These are phyloP conservation scores for Botia almorhae DNA, from an alignment of 2,797 vertebrate genomes.

Conservation along the genomic window DNA sequence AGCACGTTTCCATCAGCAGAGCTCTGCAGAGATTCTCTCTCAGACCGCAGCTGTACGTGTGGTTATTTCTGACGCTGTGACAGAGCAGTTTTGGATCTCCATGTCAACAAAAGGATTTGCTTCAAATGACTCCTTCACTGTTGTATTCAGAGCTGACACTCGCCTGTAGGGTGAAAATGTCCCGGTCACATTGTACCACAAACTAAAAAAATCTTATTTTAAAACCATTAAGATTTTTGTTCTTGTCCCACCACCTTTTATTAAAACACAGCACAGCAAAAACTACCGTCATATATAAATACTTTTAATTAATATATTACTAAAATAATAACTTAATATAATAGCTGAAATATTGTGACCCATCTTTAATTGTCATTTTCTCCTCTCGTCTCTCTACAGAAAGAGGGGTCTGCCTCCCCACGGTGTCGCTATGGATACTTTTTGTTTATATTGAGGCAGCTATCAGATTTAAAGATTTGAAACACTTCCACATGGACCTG, in stretches of 20 bases:
- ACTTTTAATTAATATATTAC: too few species aligned
- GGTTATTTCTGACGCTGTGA: conserved; percentile 43
- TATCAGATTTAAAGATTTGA: conserved; percentile 99
- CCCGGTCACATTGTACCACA: background rate
- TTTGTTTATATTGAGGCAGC: conserved; percentile 99
- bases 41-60: conserved; percentile 23
- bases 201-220: background rate
- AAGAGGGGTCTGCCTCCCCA: conserved; percentile 96
- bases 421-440: conserved; percentile 99
- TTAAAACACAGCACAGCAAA: background rate
- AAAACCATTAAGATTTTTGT: too few species aligned
- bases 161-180: background rate
- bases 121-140: conserved; percentile 14
- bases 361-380: background rate
- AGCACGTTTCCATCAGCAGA: background rate
- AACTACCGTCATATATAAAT: too few species aligned
- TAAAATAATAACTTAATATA: too few species aligned
- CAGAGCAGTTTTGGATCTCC: background rate
- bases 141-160: conserved; percentile 10
- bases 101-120: background rate
- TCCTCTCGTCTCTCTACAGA: conserved; percentile 76
- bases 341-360: conserved; percentile 3
- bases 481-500: conserved; percentile 98
- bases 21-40: background rate
- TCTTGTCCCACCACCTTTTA: too few species aligned